Base-by-base conservation (phyloP, 2,888 invertebrate genomes). In the Aromia moschata region DNA sequence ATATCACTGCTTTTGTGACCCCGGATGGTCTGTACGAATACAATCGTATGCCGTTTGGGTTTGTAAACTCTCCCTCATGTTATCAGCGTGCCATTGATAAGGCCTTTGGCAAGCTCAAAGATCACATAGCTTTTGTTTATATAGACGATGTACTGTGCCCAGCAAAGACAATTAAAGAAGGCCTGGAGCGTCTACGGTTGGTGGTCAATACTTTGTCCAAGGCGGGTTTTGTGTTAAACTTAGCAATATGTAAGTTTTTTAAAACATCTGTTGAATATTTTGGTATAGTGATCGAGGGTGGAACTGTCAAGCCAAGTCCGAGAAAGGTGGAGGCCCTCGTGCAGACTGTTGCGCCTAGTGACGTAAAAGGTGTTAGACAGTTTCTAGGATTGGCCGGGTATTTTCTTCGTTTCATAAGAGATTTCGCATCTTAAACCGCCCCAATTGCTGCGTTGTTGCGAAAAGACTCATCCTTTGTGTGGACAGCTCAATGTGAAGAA, bases 381-480 rank as follows among this genome's bases (percentile, higher is more conserved):
- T 60, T 62, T 11, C 20, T 60, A 17, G 57, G 62, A 11, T 17
- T 62, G 15, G 56, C 62, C 7, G 56, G 59, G 31, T 59, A 62
- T 47, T 59, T 62, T 40, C 51, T 58, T 5, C n/a, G 47, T 2
- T 62, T 62, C 14, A 55, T 62, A 1, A 25, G 16, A 30, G 36
- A 52, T 10, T 59, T 62, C 47, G 18, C 59, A 2, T 37, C 3
- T 16, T n/a, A 43, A 47, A 54, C 63, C 2, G 60, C 60, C 3
- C 60, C 56, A n/a, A 53, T 62, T n/a, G 2, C 56, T 17, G 16
- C 41, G 9, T n/a, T 61, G 12, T 36, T 63, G 30, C 43, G 52
- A 3, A 63, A 63, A 55, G 44, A 25, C 11, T 10, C 38, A 30
- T 7, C 18, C 11, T 62, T 62, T 36, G 7, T 2, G 1, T 58